These are phyloP conservation scores for Colius striatus DNA, from an alignment of 2,113 vertebrate species.

Conservation along the genomic window DNA sequence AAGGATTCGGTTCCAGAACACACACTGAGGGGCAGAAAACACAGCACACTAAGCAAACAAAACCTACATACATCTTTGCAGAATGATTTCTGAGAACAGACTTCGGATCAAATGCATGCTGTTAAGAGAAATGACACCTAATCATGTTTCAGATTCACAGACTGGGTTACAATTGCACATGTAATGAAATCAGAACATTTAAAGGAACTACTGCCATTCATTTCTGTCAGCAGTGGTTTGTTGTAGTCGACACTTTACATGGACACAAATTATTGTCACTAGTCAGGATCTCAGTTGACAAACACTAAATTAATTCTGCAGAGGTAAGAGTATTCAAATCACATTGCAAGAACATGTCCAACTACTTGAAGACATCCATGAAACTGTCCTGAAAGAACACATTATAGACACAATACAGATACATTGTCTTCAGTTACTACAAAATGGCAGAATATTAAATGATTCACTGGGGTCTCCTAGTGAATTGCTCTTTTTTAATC, in stretches of 20 bases:
- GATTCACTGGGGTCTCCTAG: not conserved
- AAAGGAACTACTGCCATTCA: not conserved
- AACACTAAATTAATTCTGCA: not conserved
- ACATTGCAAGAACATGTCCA: not conserved
- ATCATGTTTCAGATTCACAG: not conserved
- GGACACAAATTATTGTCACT: rapidly evolving
- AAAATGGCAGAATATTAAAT: not conserved
- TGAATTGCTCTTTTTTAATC: constrained; percentile 19
- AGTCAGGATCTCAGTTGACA: not conserved
- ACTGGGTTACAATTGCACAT: not conserved
- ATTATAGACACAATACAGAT: not conserved
- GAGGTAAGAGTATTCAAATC: not conserved
- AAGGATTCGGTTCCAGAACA: not conserved
- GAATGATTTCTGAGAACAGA: not conserved
- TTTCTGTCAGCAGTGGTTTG: not conserved
- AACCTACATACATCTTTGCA: rapidly evolving
- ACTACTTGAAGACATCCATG: not conserved
- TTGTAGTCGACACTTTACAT: not conserved
- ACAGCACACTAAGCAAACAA: not conserved
- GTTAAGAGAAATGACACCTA: rapidly evolving
- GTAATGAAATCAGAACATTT: not conserved
- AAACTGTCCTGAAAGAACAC: not conserved
- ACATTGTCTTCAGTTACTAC: not conserved
- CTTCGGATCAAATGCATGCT: not conserved
- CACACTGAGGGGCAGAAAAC: not conserved